These are phyloP conservation scores for Apotomis capreana DNA, from an alignment of 2,888 invertebrate genomes.

Conservation along the genomic window DNA sequence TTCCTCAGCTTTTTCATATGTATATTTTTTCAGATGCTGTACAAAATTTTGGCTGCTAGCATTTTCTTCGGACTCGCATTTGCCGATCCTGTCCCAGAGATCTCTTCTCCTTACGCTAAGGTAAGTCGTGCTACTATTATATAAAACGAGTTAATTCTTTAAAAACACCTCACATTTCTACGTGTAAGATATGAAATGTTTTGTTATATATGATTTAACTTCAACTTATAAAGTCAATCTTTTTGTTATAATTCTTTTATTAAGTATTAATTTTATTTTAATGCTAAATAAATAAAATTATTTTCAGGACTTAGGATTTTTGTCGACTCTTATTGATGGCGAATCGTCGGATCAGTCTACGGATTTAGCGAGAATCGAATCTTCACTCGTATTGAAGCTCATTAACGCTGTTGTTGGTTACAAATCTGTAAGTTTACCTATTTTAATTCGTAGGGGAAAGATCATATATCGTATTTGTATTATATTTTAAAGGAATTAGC, in stretches of 20 bases:
- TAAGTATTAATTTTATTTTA: background rate
- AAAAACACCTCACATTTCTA: too few species aligned
- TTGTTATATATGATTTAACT: too few species aligned
- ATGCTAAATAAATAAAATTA: too few species aligned
- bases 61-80: conserved; percentile 45
- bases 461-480: too few species aligned
- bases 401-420: conserved; percentile 49
- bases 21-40: conserved; percentile 45
- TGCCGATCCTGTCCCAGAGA: conserved; percentile 43
- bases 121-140: conserved; percentile 35
- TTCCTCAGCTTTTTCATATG: background rate
- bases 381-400: conserved; percentile 44
- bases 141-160: too few species aligned
- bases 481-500: too few species aligned
- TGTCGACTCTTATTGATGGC: conserved; percentile 23
- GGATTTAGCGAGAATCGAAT: conserved; percentile 33
- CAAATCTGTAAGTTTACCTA: conserved; percentile 49
- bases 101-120: conserved; percentile 35
- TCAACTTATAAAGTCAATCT: too few species aligned
- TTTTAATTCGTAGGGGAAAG: too few species aligned
- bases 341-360: conserved; percentile 14
- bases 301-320: conserved; percentile 26
- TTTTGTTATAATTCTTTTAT: too few species aligned
- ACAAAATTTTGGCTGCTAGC: conserved; percentile 44
- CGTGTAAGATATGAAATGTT: too few species aligned